Percentiles rank a stretch among this genome's conserved stretches.
These are phyloP conservation scores for Mus spretus DNA, from an alignment of 2,797 vertebrate genomes.

Conservation along the genomic window DNA sequence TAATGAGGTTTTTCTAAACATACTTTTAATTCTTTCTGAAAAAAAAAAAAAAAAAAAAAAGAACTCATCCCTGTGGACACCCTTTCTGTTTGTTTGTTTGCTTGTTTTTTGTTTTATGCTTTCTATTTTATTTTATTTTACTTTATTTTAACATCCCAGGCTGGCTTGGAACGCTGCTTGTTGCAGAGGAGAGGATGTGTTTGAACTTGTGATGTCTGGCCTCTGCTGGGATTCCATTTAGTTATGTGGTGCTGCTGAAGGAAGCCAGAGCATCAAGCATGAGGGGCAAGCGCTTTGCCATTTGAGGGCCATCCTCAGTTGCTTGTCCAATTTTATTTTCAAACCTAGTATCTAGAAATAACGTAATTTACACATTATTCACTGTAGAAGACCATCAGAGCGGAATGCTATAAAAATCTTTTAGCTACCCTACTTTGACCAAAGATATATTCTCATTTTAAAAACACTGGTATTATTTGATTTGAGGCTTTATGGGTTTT, in stretches of 20 bases:
- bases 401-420: constrained; percentile 69
- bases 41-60: constrained; percentile 58
- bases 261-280: not conserved
- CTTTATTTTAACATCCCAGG: too few relatives aligned
- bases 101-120: not conserved
- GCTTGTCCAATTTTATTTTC: not conserved
- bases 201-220: not conserved
- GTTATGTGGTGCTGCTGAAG: not conserved
- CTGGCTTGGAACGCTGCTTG: not conserved
- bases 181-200: not conserved
- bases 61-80: not conserved
- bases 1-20: not conserved
- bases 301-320: not conserved
- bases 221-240: not conserved
- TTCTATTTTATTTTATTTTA: too few relatives aligned
- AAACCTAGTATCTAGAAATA: constrained; percentile 52
- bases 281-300: too few relatives aligned
- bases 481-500: not conserved
- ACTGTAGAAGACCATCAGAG: not conserved
- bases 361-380: constrained; percentile 59
- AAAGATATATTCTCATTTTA: constrained; percentile 52
- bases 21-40: constrained; percentile 45
- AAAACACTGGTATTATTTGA: constrained; percentile 8
- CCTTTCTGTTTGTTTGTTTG: not conserved
- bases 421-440: constrained; percentile 57